These are phyloP conservation scores for Acipenser oxyrinchus DNA, from an alignment of 2,797 vertebrate species.

Conservation along the genomic window DNA sequence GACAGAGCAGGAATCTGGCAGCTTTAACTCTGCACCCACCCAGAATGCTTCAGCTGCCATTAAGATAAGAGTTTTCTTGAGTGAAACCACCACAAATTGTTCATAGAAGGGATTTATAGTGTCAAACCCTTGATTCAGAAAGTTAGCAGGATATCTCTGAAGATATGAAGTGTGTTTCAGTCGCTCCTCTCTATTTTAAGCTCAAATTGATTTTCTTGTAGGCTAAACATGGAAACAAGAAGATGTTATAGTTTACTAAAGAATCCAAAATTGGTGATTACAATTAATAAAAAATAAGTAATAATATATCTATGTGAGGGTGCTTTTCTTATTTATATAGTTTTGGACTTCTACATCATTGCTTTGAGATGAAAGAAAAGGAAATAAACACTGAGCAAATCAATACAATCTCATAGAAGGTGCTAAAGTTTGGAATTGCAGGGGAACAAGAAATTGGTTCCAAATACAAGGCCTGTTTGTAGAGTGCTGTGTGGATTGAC, in stretches of 20 bases:
- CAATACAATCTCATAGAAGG: constrained; percentile 17
- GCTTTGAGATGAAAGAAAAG: neutral
- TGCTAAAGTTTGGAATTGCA: constrained; percentile 50
- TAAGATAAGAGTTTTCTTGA: constrained; percentile 45
- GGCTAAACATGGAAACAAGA: neutral
- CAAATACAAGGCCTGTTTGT: constrained; percentile 44
- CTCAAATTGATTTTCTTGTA: no score
- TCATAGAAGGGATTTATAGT: no score
- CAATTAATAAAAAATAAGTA: neutral
- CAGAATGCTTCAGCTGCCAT: constrained; percentile 33
- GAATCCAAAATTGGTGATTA: no score
- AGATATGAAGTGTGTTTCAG: no score
- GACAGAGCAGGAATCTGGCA: constrained; percentile 34
- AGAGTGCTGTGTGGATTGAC: constrained; percentile 42
- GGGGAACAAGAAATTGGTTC: constrained; percentile 30
- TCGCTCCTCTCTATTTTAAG: no score
- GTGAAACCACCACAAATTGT: constrained; percentile 26
- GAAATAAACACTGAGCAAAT: neutral
- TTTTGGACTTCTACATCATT: no score
- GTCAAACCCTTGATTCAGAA: no score
- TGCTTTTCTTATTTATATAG: no score
- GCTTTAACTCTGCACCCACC: constrained; percentile 35
- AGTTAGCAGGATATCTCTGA: no score
- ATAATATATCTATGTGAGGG: neutral
- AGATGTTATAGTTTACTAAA: neutral